These are phyloP conservation scores for Scrobipalpa atriplicella DNA, from an alignment of 2,888 invertebrate species.

Conservation along the genomic window DNA sequence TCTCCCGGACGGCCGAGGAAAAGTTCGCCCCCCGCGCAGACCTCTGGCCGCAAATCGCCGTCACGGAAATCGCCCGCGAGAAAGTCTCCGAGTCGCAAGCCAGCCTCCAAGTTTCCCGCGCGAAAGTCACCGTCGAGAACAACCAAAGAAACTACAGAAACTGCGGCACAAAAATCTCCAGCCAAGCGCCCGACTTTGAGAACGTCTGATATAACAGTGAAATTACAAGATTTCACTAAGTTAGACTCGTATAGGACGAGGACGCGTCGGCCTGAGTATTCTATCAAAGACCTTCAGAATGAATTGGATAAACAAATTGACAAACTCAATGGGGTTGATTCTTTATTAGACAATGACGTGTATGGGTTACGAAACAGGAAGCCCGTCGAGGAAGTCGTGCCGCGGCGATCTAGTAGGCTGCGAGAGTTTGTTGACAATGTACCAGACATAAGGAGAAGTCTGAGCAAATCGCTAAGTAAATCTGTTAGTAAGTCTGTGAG, in stretches of 20 bases:
- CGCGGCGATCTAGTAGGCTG: conserved; percentile 65
- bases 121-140: conserved; percentile 73
- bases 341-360: conserved; percentile 48
- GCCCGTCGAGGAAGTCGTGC: conserved; percentile 57
- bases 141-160: conserved; percentile 52
- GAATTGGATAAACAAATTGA: conserved; percentile 46
- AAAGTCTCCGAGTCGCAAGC: conserved; percentile 76
- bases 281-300: conserved; percentile 59
- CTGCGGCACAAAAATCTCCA: conserved; percentile 57
- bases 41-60: conserved; percentile 52
- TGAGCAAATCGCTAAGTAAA: conserved; percentile 66
- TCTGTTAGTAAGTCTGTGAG: conserved; percentile 68
- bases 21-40: conserved; percentile 64
- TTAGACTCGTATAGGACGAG: conserved; percentile 59
- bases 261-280: conserved; percentile 64
- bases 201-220: conserved; percentile 49
- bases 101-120: conserved; percentile 65
- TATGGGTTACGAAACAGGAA: conserved; percentile 61
- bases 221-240: conserved; percentile 55
- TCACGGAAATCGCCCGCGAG: conserved; percentile 78
- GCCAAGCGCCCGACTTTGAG: conserved; percentile 60
- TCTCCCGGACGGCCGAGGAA: conserved; percentile 74
- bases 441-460: conserved; percentile 62
- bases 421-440: conserved; percentile 59
- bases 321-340: conserved; percentile 59